Evolutionary conservation across 1,140 invertebrate genomes (phyloP).

Genomic region (Lutraria rhynchaena): DNA sequence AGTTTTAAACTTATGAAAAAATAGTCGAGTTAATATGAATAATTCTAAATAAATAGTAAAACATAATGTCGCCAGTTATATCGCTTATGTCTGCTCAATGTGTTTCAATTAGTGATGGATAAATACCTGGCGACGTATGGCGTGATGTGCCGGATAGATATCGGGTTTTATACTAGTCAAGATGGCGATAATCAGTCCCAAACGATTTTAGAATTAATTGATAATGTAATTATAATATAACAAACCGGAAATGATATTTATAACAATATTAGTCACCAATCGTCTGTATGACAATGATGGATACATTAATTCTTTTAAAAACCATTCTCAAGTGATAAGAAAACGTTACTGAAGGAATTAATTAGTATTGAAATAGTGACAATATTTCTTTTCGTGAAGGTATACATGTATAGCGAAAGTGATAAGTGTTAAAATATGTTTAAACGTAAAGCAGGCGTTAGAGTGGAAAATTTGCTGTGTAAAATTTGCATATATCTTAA

Average conservation of each 20-base stretch:
- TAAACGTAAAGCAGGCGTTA: slow-evolving; percentile 41
- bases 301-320: no score
- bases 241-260: no score
- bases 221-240: neutral
- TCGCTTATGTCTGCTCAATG: slow-evolving; percentile 9
- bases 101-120: slow-evolving; percentile 33
- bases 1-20: slow-evolving; percentile 39
- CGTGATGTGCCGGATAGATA: neutral
- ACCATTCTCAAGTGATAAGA: no score
- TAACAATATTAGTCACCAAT: no score
- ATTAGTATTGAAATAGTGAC: no score
- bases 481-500: slow-evolving; percentile 53
- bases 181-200: no score
- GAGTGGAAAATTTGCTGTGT: slow-evolving; percentile 56
- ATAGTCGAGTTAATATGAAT: slow-evolving; percentile 33
- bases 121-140: slow-evolving; percentile 27
- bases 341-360: no score
- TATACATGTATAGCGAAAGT: neutral
- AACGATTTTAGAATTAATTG: slow-evolving; percentile 34
- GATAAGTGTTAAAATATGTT: slow-evolving; percentile 29
- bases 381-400: no score
- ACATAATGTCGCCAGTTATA: slow-evolving; percentile 23
- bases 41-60: neutral
- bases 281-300: no score
- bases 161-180: no score